Percentiles rank a stretch among this genome's conserved stretches.
phyloP scores from a whole-genome alignment of 2,888 invertebrate genomes.

The Lasioglossum pauxillum region DNA sequence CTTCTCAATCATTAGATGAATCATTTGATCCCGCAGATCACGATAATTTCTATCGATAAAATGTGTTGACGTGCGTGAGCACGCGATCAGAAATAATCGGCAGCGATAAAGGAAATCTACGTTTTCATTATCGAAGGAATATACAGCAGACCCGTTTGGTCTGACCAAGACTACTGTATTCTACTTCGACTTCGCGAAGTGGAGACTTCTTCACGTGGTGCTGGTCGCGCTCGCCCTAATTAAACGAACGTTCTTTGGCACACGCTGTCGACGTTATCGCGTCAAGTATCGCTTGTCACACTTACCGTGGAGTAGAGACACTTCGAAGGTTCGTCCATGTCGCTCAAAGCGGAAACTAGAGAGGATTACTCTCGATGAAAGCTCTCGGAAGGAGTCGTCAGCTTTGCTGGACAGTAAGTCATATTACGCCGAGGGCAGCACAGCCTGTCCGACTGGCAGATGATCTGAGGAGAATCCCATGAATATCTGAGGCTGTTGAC shows the following conservation, averaged over 20 bases:
- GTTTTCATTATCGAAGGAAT: neutral
- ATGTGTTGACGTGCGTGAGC: neutral
- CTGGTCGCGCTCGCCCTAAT: neutral
- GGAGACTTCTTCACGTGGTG: conserved; percentile 63
- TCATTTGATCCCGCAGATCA: neutral
- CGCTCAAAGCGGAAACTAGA: neutral
- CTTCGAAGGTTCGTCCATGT: neutral
- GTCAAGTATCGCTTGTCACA: neutral
- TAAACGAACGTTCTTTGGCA: neutral
- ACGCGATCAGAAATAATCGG: neutral
- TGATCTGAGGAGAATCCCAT: neutral
- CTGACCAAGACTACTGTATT: neutral
- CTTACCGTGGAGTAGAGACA: too few species aligned
- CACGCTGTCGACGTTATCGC: neutral
- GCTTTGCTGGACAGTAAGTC: neutral
- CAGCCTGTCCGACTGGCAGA: neutral
- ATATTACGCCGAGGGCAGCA: neutral
- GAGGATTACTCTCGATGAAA: neutral
- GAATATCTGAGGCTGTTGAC: conserved; percentile 69
- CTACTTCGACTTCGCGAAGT: conserved; percentile 13
- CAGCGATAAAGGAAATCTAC: neutral
- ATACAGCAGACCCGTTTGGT: neutral
- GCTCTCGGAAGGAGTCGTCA: neutral
- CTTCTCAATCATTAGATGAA: neutral
- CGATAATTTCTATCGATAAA: neutral